These are phyloP conservation scores for Leptatherina wallacei DNA, from an alignment of 2,797 vertebrate genomes.

Conservation along the genomic window DNA sequence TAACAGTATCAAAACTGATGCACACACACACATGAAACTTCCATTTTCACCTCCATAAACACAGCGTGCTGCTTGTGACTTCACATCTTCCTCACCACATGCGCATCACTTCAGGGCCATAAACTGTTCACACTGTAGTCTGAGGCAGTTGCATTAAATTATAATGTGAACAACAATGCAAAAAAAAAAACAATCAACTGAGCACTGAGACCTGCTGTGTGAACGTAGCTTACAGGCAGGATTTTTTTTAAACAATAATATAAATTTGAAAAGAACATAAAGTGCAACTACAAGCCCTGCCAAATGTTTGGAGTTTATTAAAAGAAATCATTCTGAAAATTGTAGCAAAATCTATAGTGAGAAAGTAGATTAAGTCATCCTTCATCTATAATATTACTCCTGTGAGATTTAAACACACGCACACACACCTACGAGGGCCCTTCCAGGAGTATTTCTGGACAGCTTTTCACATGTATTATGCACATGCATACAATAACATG, in stretches of 20 bases:
- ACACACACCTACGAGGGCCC: conserved; percentile 11
- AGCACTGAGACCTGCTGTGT: background rate
- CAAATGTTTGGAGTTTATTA: conserved; percentile 19
- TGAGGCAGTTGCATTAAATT: background rate
- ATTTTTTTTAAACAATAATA: background rate
- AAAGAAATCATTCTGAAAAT: conserved; percentile 34
- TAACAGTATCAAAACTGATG: too few species aligned
- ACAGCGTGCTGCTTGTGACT: too few species aligned
- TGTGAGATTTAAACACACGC: conserved; percentile 11
- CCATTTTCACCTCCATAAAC: too few species aligned
- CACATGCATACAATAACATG: conserved; percentile 1
- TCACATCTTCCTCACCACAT: too few species aligned
- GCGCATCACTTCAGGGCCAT: background rate
- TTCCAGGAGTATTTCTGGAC: background rate
- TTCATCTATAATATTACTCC: background rate
- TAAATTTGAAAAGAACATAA: background rate
- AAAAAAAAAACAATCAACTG: background rate
- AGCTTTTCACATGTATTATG: conserved; percentile 9
- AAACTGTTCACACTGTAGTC: background rate
- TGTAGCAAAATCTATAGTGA: conserved; percentile 20
- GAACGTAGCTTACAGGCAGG: background rate
- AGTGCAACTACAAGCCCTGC: background rate
- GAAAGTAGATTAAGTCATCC: background rate
- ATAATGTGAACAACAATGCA: background rate
- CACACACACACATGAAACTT: too few species aligned